Percentiles rank a stretch among this genome's conserved stretches.
These are phyloP conservation scores for Pollenia amentaria DNA, from an alignment of 2,888 invertebrate species.

Conservation along the genomic window DNA sequence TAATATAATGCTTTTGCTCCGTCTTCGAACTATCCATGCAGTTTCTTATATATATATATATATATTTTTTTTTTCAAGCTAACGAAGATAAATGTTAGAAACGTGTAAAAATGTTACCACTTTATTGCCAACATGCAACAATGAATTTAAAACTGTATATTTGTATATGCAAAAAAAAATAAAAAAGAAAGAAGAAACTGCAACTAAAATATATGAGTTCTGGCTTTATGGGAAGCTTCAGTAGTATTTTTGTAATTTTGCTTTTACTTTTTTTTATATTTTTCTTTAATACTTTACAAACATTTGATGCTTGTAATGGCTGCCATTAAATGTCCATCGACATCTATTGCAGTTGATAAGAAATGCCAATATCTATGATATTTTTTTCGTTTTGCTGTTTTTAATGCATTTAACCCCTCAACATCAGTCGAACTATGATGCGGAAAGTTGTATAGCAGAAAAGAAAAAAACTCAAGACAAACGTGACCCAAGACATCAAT, in stretches of 20 bases:
- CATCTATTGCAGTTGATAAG: slow-evolving; percentile 66
- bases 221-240: slow-evolving; percentile 31
- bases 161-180: neutral
- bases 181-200: neutral
- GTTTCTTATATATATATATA: slow-evolving; percentile 2
- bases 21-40: neutral
- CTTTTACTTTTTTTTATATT: neutral
- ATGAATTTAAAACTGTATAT: slow-evolving; percentile 18
- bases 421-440: slow-evolving; percentile 24
- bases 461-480: slow-evolving; percentile 48
- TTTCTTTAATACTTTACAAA: slow-evolving; percentile 40
- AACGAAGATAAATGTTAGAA: slow-evolving; percentile 72
- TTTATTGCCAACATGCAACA: slow-evolving; percentile 56
- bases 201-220: slow-evolving; percentile 5
- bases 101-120: slow-evolving; percentile 68
- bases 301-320: slow-evolving; percentile 72
- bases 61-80: slow-evolving; percentile 38
- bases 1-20: slow-evolving; percentile 46
- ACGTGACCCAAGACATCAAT: slow-evolving; percentile 70
- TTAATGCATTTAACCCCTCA: slow-evolving; percentile 49
- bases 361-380: slow-evolving; percentile 54
- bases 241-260: slow-evolving; percentile 1
- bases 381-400: neutral
- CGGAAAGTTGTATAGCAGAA: slow-evolving; percentile 10
- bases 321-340: slow-evolving; percentile 74